Percentiles rank a stretch among this genome's conserved stretches.
Evolutionary conservation across 2,113 vertebrate species (phyloP).

Genomic region (Terrapene triunguis): DNA sequence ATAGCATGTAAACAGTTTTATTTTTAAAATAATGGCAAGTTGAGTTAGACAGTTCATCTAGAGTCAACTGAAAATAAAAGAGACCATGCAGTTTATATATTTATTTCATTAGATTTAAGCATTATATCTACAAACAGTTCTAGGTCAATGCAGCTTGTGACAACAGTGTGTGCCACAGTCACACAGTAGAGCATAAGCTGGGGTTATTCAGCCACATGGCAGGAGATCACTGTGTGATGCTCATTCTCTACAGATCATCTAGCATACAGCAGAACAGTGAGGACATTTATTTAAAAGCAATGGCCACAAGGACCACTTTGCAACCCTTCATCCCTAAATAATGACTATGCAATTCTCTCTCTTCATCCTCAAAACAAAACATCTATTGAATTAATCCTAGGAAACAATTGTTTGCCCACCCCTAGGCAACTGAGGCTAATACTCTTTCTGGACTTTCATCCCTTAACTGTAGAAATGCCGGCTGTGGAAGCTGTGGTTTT

Average conservation of each 20-base stretch:
- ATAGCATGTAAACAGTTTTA: not conserved
- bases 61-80: not conserved
- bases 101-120: not conserved
- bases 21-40: constrained; percentile 15
- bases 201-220: not conserved
- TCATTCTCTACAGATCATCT: not conserved
- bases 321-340: not conserved
- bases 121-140: not conserved
- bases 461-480: not conserved
- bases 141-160: not conserved
- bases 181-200: not conserved
- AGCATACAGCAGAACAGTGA: not conserved
- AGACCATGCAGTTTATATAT: not conserved
- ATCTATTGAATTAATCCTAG: not conserved
- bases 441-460: not conserved
- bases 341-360: not conserved
- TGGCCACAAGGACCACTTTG: not conserved
- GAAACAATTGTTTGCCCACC: not conserved
- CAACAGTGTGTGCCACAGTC: not conserved
- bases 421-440: rapidly evolving
- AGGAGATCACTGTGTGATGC: not conserved
- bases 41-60: not conserved
- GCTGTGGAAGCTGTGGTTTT: not conserved
- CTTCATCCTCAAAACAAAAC: not conserved
- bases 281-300: not conserved